Evolutionary conservation across 2,888 invertebrate species (phyloP).

Genomic region (Elysia crispata): DNA sequence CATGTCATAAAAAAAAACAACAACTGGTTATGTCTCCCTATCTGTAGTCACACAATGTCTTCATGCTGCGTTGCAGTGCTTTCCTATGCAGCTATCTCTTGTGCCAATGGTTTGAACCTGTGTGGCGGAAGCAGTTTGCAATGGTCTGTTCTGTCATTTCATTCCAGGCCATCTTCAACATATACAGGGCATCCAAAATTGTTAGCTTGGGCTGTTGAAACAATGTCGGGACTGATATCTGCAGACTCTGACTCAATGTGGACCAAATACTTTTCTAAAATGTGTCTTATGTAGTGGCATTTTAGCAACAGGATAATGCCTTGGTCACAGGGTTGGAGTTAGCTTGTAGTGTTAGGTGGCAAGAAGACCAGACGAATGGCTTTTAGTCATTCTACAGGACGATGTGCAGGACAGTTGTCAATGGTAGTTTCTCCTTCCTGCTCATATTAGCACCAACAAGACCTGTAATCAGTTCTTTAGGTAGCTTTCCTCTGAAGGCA

Average conservation of each 20-base stretch:
- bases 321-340: conserved; percentile 20
- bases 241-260: background rate
- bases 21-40: too few species aligned
- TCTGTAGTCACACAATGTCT: too few species aligned
- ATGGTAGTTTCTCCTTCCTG: conserved; percentile 51
- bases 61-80: too few species aligned
- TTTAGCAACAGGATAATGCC: conserved; percentile 2
- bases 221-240: background rate
- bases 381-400: conserved; percentile 3
- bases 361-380: too few species aligned
- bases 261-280: background rate
- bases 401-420: conserved; percentile 40
- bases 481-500: conserved; percentile 48
- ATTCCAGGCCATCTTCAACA: too few species aligned
- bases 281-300: background rate
- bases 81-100: too few species aligned
- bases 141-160: too few species aligned
- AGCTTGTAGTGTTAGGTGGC: background rate
- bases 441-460: conserved; percentile 46
- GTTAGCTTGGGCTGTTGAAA: background rate
- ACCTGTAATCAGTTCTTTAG: conserved; percentile 51
- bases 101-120: too few species aligned
- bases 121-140: too few species aligned
- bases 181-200: conserved; percentile 13
- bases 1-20: too few species aligned